Evolutionary conservation across 2,888 invertebrate genomes (phyloP), one percentile per base, ranked within the genome.

Genomic region (Celastrina argiolus): DNA sequence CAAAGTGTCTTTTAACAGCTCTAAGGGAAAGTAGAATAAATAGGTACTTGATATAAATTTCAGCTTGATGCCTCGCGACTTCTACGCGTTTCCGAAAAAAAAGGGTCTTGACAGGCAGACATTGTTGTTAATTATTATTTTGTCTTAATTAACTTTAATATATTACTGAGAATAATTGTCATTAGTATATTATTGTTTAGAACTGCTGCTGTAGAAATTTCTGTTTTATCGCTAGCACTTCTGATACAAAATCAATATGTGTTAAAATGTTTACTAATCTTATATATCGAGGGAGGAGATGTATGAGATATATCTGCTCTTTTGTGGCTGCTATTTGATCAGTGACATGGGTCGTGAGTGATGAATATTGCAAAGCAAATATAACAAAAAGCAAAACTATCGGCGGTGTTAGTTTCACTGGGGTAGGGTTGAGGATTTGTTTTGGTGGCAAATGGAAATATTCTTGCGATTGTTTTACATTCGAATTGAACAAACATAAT

Each of bases 331-430:
- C 81, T 88, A 90, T 91, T 91, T 89, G 88, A 87, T 84, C 88
- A 85, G 89, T 88, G 91, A 87, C 88, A 85, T 80, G 83, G 80
- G 81, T 82, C 76, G 88, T 90, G 91, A 91, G 87, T 88, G 91
- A 91, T 91, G 90, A 90, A 91, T 91, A 91, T 91, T 89, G 91
- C 86, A 84, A 83, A 76, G 87, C 88, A 91, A 91, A 91, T 91
- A 90, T 91, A 74, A 89, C 88, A 88, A 84, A 89, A 89, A 88
- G 90, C 88, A 88, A 86, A 90, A 91, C 91, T 91, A 89, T 84
- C 79, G 70, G 81, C 76, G 88, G 88, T 89, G 81, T 90, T 81
- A 81, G 85, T 91, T 91, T 84, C 91, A 88, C 83, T 84, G 76
- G 87, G 88, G 86, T 85, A 74, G 75, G 74, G 74, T 74, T 76